Percentiles rank a stretch among this genome's conserved stretches.
Evolutionary conservation across 2,113 vertebrate species (phyloP).

Genomic region (Lepidothrix coronata): DNA sequence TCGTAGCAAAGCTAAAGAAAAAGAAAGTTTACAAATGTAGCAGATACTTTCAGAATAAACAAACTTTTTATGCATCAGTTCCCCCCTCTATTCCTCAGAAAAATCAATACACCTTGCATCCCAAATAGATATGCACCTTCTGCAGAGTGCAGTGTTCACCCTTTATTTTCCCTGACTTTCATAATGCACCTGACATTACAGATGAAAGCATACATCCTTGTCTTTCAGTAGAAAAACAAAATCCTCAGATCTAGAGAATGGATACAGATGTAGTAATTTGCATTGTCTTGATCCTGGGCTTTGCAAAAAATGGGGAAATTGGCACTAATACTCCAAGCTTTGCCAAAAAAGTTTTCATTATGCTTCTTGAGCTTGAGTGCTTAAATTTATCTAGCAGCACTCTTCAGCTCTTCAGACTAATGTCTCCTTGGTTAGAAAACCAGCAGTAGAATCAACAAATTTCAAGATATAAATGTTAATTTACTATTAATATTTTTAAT

Average conservation of each 20-base stretch:
- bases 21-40: slow-evolving; percentile 1
- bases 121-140: not conserved
- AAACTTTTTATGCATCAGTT: not conserved
- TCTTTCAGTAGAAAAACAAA: not conserved
- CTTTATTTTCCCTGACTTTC: not conserved
- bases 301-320: not conserved
- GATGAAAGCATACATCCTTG: not conserved
- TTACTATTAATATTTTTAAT: not conserved
- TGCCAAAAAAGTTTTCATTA: not conserved
- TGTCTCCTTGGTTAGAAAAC: not conserved
- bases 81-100: not conserved
- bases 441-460: not conserved
- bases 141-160: not conserved
- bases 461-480: not conserved
- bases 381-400: not conserved
- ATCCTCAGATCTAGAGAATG: not conserved
- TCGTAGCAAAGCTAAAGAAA: slow-evolving; percentile 82
- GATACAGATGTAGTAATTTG: not conserved
- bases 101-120: not conserved
- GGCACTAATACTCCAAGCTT: not conserved
- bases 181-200: not conserved
- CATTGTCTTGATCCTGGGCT: not conserved
- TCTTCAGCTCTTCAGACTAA: not conserved
- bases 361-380: not conserved
- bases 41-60: not conserved